A percentile compares a stretch with the other conserved stretches of the same genome.
Conservation (phyloP, 2,797 vertebrate species). For the Mastacembelus armatus region DNA sequence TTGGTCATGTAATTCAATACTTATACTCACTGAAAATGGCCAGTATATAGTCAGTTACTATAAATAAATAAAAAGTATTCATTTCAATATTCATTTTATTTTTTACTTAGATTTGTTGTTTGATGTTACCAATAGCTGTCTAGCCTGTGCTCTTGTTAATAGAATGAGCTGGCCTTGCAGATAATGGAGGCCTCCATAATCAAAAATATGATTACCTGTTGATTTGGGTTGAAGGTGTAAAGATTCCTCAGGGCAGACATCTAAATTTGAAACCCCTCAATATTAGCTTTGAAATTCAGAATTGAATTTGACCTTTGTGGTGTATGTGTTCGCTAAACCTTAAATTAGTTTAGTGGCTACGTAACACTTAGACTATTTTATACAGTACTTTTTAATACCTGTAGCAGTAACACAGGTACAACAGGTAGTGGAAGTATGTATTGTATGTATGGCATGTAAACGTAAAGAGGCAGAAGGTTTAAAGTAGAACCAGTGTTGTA, state of each 20-base stretch:
- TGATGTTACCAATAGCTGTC: too few relatives aligned
- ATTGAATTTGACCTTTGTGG: not conserved
- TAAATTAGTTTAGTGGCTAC: too few relatives aligned
- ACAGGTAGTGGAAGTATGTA: too few relatives aligned
- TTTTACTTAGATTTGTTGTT: not conserved
- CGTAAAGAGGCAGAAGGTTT: not conserved
- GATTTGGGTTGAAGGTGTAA: not conserved
- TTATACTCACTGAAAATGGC: not conserved
- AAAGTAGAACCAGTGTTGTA: not conserved
- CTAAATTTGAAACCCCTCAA: not conserved
- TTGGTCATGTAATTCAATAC: not conserved
- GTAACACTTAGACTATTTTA: too few relatives aligned
- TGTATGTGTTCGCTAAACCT: not conserved
- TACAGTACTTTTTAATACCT: conserved; percentile 37
- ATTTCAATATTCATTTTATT: not conserved
- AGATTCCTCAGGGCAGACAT: not conserved
- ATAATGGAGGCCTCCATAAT: too few relatives aligned
- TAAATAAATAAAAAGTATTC: too few relatives aligned
- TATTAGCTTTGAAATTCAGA: not conserved
- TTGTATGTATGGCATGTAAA: not conserved
- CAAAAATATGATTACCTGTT: too few relatives aligned
- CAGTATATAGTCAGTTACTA: too few relatives aligned
- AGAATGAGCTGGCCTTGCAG: not conserved
- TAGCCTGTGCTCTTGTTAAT: too few relatives aligned
- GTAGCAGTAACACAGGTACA: too few relatives aligned